Evolutionary conservation across 2,888 invertebrate species (phyloP).

Genomic region (Tenthredo scrophulariae): DNA sequence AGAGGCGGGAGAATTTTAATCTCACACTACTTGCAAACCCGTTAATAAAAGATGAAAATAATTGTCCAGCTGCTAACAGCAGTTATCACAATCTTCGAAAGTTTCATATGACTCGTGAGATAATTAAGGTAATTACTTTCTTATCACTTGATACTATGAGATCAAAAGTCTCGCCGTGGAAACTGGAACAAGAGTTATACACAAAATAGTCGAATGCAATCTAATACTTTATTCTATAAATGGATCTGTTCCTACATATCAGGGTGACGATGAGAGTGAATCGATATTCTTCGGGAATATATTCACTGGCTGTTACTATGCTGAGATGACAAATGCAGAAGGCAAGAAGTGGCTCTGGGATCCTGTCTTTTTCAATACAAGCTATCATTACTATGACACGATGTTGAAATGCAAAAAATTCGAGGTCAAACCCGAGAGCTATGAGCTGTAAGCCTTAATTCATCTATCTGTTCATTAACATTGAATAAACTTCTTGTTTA

Average conservation of each 20-base stretch:
- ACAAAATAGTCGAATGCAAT: not conserved
- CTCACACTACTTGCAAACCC: not conserved
- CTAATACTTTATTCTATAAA: not conserved
- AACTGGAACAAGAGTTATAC: not conserved
- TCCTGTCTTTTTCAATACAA: not conserved
- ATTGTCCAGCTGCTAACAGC: not conserved
- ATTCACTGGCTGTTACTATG: constrained; percentile 44
- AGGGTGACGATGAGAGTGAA: not conserved
- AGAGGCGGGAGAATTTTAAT: not conserved
- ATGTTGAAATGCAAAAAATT: not conserved
- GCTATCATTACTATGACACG: constrained; percentile 13
- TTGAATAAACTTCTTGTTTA: not conserved
- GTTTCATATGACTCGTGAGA: not conserved
- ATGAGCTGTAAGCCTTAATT: not conserved
- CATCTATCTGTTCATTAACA: not conserved
- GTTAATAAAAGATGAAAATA: not conserved
- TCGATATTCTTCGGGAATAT: not conserved
- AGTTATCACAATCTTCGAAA: not conserved
- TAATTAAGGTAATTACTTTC: not conserved
- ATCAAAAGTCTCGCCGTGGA: not conserved
- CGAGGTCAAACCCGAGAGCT: not conserved
- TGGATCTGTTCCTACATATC: not conserved
- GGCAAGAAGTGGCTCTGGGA: constrained; percentile 20
- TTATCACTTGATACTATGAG: not conserved
- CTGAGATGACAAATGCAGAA: not conserved